Base-by-base conservation (phyloP, 1,140 invertebrate genomes). In the Homalodisca vitripennis region DNA sequence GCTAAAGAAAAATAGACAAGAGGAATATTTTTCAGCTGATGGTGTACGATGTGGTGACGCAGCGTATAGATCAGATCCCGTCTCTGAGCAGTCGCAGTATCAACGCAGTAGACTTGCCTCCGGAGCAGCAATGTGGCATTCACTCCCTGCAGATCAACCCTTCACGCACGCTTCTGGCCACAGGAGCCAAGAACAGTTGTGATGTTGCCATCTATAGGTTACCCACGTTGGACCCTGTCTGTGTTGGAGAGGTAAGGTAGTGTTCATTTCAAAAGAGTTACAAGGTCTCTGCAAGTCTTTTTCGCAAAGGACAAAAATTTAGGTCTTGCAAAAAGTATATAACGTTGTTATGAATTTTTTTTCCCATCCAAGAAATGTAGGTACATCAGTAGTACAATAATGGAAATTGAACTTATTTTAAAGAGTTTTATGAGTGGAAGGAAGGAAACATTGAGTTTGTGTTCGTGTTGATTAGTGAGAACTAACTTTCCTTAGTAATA, bases 101-200 rank as follows among this genome's bases (percentile, higher is more conserved):
- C 3, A 79, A 82, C 73, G 80, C 81, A 47, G 80, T 79, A 31
- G 82, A 84, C 62, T 70, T 78, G 71, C 81, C 76, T 69, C 75
- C 77, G 55, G 77, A 77, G 47, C 87, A 91, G 71, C 86, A 89
- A 53, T 90, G 92, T 77, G 96, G 95, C 14, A 95, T 98, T 74
- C 95, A 98, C 83, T 90, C 92, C 66, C 89, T 98, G 72, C 89
- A 95, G 80, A 90, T 98, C 31, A 98, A 98, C 82, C 95, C 95
- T n/a, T 97, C 94, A 30, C 82, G 87, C 69, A 93, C 91, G 47
- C 82, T 97, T 70, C 79, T 98, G 62, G 94, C 94, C n/a, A 98
- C 96, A 1, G 95, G 94, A 6, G 95, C 92, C 27, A 85, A 90
- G 73, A 95, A 96, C 82, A 93, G 93, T 17, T 93, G 93, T 76